phyloP scores from a whole-genome alignment of 2,113 vertebrate species.

The Myrmophylax atrothorax region DNA sequence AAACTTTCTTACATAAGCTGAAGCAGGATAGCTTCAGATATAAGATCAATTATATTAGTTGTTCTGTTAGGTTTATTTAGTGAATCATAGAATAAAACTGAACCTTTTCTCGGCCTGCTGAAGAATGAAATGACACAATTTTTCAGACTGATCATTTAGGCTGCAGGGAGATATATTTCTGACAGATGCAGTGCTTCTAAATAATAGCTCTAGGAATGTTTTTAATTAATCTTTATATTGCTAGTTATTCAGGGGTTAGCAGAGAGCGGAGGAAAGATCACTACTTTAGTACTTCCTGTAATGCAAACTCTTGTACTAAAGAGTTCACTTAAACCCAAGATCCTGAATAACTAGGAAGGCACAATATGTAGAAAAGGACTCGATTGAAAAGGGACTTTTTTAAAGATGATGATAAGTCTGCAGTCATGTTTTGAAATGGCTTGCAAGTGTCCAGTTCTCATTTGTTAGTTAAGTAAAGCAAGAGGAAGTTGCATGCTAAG shows the following conservation, averaged over 20 bases:
- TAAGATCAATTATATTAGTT: neutral
- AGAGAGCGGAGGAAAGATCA: neutral
- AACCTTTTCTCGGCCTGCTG: neutral
- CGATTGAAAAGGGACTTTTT: neutral
- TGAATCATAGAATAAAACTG: neutral
- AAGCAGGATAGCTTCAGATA: neutral
- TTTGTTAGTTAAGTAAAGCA: neutral
- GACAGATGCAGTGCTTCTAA: neutral
- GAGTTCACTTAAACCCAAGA: neutral
- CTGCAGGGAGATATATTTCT: neutral
- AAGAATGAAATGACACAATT: neutral
- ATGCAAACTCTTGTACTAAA: neutral
- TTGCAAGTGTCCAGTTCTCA: neutral
- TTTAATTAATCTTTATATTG: neutral
- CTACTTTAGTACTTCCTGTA: neutral
- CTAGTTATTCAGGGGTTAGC: neutral
- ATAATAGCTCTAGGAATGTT: neutral
- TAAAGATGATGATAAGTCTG: neutral
- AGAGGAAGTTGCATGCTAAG: neutral
- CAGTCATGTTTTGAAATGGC: neutral
- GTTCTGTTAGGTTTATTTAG: neutral
- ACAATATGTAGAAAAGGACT: neutral
- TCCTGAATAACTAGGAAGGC: neutral
- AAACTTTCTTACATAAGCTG: neutral
- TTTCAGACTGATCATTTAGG: neutral